Evolutionary conservation across 2,888 invertebrate species (phyloP), one percentile per base, ranked within the genome.

Genomic region (Polydrusus cervinus): DNA sequence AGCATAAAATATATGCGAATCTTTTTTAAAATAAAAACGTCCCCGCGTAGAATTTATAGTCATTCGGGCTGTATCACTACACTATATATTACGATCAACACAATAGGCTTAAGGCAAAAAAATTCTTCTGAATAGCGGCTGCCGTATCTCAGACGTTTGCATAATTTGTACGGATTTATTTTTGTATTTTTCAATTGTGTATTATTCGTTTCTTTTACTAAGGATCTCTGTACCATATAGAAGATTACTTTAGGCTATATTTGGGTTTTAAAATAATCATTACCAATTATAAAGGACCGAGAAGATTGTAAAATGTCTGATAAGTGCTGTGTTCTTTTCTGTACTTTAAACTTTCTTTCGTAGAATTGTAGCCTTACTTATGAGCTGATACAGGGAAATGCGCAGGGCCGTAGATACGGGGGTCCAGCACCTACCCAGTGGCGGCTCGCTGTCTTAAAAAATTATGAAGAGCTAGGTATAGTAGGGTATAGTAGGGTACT

Each of bases 21-120:
- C 79, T 81, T 79, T 79, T 80, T 80, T 79, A 78, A 82, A 83
- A 84, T 84, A 82, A 83, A 85, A 85, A 83, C 79, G 84, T 84
- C 84, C 76, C 72, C 70, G 80, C 74, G 73, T 78, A 82, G 79
- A 84, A 86, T 85, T 85, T 86, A 86, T 86, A 81, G 84, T 66
- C 81, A 76, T 78, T 80, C 80, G 80, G 78, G 81, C 80, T 80
- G 82, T 83, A 82, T 85, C 82, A 82, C 82, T 82, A 83, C 82
- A 85, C 85, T 85, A 86, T 86, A 85, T 86, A 85, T 86, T 85
- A 85, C 84, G 78, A 74, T 77, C 60, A 18, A 82, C 83, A 86
- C 85, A 86, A 86, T 86, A 81, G 85, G 82, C 83, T 84, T 85
- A 84, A 81, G 81, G 81, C 82, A 84, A 84, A 84, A 68, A 77